phyloP scores from a whole-genome alignment of 2,888 invertebrate species.

The Acrobeloides nanus region DNA sequence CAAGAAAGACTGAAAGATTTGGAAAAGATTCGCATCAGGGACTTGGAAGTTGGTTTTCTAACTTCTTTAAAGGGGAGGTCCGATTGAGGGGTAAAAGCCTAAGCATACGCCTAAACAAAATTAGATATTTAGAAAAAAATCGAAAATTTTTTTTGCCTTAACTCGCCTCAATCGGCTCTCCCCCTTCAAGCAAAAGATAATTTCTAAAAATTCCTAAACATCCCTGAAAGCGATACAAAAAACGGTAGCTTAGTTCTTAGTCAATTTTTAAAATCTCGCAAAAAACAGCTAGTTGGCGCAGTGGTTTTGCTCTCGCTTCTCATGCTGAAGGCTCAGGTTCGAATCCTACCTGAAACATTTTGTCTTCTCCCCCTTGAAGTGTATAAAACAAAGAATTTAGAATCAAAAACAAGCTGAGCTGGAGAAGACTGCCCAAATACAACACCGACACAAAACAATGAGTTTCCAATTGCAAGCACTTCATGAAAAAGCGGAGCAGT shows the following conservation, averaged over 20 bases:
- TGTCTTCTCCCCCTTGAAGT: conserved; percentile 2
- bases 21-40: conserved; percentile 57
- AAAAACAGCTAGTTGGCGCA: no score
- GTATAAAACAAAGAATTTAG: conserved; percentile 20
- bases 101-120: conserved; percentile 3
- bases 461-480: conserved; percentile 68
- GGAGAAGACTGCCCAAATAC: conserved; percentile 73
- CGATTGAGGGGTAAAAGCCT: neutral
- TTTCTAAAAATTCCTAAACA: no score
- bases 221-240: no score
- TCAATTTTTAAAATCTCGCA: no score
- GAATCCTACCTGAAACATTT: neutral
- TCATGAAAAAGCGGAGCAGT: conserved; percentile 69
- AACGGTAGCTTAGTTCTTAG: no score
- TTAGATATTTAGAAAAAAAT: neutral
- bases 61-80: conserved; percentile 1
- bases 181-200: no score
- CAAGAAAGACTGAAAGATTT: conserved; percentile 80
- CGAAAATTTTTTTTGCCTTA: no score
- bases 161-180: no score
- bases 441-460: conserved; percentile 77
- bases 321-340: no score
- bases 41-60: conserved; percentile 28
- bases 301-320: no score
- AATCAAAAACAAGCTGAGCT: conserved; percentile 40